A percentile compares a stretch with the other conserved stretches of the same genome.
Evolutionary conservation across 2,113 vertebrate species (phyloP).

Genomic region (Muntiacus muntjak): DNA sequence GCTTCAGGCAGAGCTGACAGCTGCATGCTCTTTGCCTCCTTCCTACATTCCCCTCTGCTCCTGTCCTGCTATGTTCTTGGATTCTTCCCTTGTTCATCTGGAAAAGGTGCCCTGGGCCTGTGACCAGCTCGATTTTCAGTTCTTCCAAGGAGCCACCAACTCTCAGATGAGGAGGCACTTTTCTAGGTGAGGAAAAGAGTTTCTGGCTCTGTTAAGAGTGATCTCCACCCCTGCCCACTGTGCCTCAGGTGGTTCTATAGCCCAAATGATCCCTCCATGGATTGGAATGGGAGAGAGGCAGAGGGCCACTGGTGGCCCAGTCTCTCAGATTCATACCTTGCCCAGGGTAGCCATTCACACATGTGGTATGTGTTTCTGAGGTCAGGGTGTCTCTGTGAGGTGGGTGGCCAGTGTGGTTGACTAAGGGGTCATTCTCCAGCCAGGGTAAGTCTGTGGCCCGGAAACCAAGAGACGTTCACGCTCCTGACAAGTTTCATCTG

Average conservation of each 20-base stretch:
- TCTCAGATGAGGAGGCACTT: neutral
- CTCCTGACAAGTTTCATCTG: neutral
- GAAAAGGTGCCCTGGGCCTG: neutral
- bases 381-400: constrained; percentile 19
- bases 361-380: constrained; percentile 8
- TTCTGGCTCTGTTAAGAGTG: neutral
- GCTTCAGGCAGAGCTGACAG: neutral
- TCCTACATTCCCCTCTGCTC: neutral
- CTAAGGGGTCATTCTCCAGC: constrained; percentile 47
- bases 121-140: neutral
- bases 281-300: neutral
- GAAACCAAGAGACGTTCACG: constrained; percentile 34
- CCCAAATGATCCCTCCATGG: neutral
- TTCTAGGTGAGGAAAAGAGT: neutral
- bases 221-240: neutral
- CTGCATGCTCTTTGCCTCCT: neutral
- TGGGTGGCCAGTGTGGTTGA: constrained; percentile 22
- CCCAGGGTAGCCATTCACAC: neutral
- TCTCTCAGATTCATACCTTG: neutral
- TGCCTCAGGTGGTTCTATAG: neutral
- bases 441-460: constrained; percentile 35
- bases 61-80: neutral
- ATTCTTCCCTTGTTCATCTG: neutral
- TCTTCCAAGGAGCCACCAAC: neutral
- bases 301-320: neutral